These are phyloP conservation scores for Zootoca vivipara DNA, from an alignment of 2,113 vertebrate species.

Conservation along the genomic window DNA sequence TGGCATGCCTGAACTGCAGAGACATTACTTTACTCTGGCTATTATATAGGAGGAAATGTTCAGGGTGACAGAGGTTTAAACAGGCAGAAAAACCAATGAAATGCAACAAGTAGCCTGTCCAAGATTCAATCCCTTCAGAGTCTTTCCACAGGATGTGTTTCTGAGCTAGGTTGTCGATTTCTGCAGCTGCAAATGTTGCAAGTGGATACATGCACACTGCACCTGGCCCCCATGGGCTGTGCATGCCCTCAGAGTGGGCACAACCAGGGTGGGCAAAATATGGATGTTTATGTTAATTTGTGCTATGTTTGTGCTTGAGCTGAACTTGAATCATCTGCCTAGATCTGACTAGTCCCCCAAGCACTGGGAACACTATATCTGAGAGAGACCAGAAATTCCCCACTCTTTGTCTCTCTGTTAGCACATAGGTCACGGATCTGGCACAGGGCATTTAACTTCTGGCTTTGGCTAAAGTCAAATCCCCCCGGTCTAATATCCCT, in stretches of 20 bases:
- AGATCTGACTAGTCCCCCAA: not conserved
- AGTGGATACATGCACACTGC: conserved; percentile 10
- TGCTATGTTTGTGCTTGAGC: conserved; percentile 12
- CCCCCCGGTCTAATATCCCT: too few relatives aligned
- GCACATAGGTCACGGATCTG: too few relatives aligned
- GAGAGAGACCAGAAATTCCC: not conserved
- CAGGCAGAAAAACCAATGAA: not conserved
- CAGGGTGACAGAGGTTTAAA: not conserved
- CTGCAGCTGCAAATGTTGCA: not conserved
- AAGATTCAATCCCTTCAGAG: not conserved
- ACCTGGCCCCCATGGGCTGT: conserved; percentile 8
- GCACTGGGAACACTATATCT: not conserved
- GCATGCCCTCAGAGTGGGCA: conserved; percentile 3
- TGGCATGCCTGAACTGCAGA: not conserved
- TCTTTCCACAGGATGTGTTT: not conserved
- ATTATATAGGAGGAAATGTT: not conserved
- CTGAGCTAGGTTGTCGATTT: not conserved
- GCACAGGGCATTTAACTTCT: too few relatives aligned
- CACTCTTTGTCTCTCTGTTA: not conserved
- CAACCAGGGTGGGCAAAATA: conserved; percentile 26
- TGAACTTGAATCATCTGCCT: not conserved
- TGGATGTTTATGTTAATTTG: conserved; percentile 32
- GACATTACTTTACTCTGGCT: not conserved
- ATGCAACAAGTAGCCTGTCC: too few relatives aligned
- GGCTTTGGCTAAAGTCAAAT: too few relatives aligned